Percentiles rank a stretch among this genome's conserved stretches.
Evolutionary conservation across 2,113 vertebrate genomes (phyloP).

Genomic region (Paramormyrops kingsleyae): DNA sequence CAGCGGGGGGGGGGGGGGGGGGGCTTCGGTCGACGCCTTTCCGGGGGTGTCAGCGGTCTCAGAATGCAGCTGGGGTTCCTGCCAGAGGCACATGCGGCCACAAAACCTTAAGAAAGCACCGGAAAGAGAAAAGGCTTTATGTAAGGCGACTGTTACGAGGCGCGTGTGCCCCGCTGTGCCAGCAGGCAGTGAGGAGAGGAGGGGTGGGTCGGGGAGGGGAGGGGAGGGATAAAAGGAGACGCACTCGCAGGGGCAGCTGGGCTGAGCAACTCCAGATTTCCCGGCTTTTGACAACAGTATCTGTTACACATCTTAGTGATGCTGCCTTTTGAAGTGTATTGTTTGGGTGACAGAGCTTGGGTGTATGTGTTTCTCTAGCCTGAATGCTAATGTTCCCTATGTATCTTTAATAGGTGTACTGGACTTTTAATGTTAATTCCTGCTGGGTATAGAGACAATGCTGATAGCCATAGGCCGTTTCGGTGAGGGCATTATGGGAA

Average conservation of each 20-base stretch:
- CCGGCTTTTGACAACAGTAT: not conserved
- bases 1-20: not conserved
- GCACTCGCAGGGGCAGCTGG: not conserved
- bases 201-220: too few species aligned
- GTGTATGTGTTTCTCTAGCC: not conserved
- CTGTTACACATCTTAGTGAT: not conserved
- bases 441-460: not conserved
- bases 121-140: not conserved
- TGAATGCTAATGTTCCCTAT: not conserved
- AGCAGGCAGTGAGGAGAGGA: not conserved
- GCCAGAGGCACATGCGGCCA: too few species aligned
- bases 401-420: not conserved
- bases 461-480: not conserved
- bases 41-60: not conserved
- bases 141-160: not conserved
- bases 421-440: not conserved
- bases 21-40: too few species aligned
- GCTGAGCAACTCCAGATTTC: not conserved
- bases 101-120: not conserved
- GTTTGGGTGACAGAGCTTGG: not conserved
- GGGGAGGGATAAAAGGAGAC: not conserved
- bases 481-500: not conserved
- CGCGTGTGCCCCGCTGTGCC: not conserved
- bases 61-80: not conserved
- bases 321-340: not conserved